phyloP scores from a whole-genome alignment of 2,888 invertebrate genomes.

The Altica lythri region DNA sequence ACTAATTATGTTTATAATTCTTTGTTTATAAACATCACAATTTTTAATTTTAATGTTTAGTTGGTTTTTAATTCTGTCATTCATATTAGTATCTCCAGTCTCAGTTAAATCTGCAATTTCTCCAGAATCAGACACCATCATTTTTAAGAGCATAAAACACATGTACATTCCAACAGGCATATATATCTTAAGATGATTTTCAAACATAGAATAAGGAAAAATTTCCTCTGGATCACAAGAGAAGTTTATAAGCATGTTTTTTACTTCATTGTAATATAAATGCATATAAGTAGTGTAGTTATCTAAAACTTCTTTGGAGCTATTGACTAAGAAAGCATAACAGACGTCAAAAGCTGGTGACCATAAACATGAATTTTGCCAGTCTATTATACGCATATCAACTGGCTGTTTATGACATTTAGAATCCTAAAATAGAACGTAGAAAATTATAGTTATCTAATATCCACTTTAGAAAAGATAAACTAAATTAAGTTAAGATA shows the following conservation, averaged over 20 bases:
- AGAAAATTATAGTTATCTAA: too few species aligned
- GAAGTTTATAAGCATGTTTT: constrained; percentile 35
- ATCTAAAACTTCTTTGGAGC: constrained; percentile 41
- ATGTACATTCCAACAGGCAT: constrained; percentile 20
- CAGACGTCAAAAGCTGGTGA: constrained; percentile 44
- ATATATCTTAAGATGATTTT: constrained; percentile 19
- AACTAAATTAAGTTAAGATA: too few species aligned
- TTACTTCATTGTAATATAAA: constrained; percentile 44
- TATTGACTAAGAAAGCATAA: constrained; percentile 46
- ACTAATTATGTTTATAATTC: background rate
- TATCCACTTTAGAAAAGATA: too few species aligned
- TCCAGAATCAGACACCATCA: constrained; percentile 20
- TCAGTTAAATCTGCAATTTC: constrained; percentile 14
- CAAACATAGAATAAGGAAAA: constrained; percentile 38
- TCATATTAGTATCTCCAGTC: too few species aligned
- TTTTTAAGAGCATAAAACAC: constrained; percentile 17
- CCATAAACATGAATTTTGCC: constrained; percentile 37
- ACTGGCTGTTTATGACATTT: too few species aligned
- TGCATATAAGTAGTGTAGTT: constrained; percentile 41
- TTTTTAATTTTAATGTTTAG: background rate
- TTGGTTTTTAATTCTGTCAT: background rate
- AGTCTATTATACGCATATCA: constrained; percentile 42
- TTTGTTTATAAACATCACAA: background rate
- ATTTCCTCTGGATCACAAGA: constrained; percentile 39
- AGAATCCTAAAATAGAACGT: too few species aligned